Conservation (phyloP, 2,797 vertebrate species). For the Oreochromis mossambicus region DNA sequence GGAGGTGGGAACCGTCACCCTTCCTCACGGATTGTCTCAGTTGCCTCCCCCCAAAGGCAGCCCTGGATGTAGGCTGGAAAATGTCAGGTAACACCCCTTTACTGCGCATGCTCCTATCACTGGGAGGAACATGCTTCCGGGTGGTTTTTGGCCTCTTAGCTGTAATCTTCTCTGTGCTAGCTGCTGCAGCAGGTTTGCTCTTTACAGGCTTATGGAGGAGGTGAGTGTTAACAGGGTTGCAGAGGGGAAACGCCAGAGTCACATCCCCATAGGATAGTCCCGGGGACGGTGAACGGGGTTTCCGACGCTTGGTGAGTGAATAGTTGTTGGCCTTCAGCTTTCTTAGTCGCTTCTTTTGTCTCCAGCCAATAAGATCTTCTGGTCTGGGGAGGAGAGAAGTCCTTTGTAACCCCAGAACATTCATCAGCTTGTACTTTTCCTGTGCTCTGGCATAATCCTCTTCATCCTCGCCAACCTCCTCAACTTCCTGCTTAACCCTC, state of each 20-base stretch:
- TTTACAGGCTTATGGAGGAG: conserved; percentile 66
- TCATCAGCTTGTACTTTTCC: conserved; percentile 82
- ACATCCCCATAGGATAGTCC: conserved; percentile 28
- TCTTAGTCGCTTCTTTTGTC: conserved; percentile 80
- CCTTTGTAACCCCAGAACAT: conserved; percentile 79
- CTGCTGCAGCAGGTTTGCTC: conserved; percentile 39
- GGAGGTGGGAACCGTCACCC: not conserved
- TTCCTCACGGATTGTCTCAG: conserved; percentile 62
- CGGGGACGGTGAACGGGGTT: conserved; percentile 56
- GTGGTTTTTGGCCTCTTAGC: conserved; percentile 39
- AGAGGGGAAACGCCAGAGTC: conserved; percentile 70
- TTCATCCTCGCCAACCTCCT: conserved; percentile 73
- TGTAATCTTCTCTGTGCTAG: conserved; percentile 3
- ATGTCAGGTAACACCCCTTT: conserved; percentile 55
- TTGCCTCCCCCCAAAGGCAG: conserved; percentile 39
- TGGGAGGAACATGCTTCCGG: conserved; percentile 40
- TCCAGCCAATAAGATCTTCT: conserved; percentile 80
- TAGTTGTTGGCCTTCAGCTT: conserved; percentile 82
- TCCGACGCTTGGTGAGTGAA: conserved; percentile 74
- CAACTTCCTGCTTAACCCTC: conserved; percentile 73
- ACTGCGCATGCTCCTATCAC: conserved; percentile 73
- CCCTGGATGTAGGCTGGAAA: conserved; percentile 35
- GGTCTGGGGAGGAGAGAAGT: conserved; percentile 77
- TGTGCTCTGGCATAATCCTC: conserved; percentile 74
- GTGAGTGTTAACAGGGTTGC: conserved; percentile 64